phyloP scores from a whole-genome alignment of 2,797 vertebrate species.

The Danio tinwini region DNA sequence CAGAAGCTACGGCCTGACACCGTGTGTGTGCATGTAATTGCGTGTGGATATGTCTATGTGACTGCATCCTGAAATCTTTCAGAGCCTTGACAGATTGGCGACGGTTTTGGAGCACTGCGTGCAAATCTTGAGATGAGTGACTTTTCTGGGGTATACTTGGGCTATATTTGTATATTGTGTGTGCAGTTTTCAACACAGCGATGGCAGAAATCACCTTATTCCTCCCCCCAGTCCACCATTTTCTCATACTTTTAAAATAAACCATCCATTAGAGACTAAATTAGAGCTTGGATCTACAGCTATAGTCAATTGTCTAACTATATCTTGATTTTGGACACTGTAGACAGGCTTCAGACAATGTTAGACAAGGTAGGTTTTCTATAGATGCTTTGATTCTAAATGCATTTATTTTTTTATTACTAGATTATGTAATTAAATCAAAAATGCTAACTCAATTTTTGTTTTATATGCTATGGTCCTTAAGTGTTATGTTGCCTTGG shows the following conservation, averaged over 20 bases:
- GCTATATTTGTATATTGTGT: slow-evolving; percentile 28
- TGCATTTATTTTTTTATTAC: neutral
- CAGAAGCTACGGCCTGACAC: slow-evolving; percentile 39
- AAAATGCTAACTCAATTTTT: neutral
- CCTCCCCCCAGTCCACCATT: neutral
- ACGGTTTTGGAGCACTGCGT: slow-evolving; percentile 6
- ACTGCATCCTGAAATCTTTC: slow-evolving; percentile 25
- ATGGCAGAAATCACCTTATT: neutral
- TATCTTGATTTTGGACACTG: slow-evolving; percentile 10
- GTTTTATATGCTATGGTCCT: neutral
- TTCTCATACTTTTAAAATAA: neutral
- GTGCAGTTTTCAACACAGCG: slow-evolving; percentile 16
- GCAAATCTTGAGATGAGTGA: slow-evolving; percentile 32
- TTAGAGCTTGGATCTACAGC: neutral
- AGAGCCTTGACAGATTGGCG: slow-evolving; percentile 27
- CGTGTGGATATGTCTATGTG: slow-evolving; percentile 1
- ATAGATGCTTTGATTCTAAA: neutral
- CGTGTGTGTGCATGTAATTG: slow-evolving; percentile 22
- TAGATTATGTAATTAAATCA: neutral
- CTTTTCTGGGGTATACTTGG: slow-evolving; percentile 27
- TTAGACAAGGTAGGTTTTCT: too few relatives aligned
- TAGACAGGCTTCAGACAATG: neutral
- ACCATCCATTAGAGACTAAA: slow-evolving; percentile 1
- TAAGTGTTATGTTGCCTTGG: too few relatives aligned
- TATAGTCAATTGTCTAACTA: slow-evolving; percentile 5